Evolutionary conservation across 2,113 vertebrate genomes (phyloP), one percentile per base, ranked within the genome.

Genomic region (Mirza zaza): DNA sequence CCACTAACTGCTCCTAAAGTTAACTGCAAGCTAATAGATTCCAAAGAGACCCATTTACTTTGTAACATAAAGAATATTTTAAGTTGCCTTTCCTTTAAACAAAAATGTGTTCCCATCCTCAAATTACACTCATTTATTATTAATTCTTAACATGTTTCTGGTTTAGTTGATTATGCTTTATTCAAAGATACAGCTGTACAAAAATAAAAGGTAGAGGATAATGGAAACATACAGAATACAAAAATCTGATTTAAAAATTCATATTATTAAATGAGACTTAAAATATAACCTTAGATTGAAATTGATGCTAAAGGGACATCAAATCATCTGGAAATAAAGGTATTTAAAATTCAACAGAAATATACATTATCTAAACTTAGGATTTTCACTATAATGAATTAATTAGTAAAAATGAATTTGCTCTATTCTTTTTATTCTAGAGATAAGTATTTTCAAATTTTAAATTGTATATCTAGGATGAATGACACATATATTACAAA

Each of bases 281-380:
- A 73, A 67, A 42, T 39, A 87, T 67, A 29, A 91, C 21, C 8
- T 68, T 55, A n/a, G 59, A 20, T 23, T 79, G 14, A 70, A 94
- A 86, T 36, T 73, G 5, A 61, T 68, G 13, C 14, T 65, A 18
- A 97, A 90, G 91, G 50, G 70, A 85, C 87, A 87, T 81, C 1
- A 29, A 63, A 84, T 89, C 45, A 87, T 84, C 73, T 90, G 34
- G 6, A 97, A 96, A 97, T 70, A 42, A 90, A 92, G 4, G 8
- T 67, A 84, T 76, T 81, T 55, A 80, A 93, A 90, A n/a, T 57
- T 95, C 29, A 96, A 71, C n/a, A 90, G 25, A 92, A 87, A 93
- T 94, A 57, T 32, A 45, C 1, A 85, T 48, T 48, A 88, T n/a
- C 9, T 93, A 81, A 87, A 87, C 52, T 73, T 94, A 68, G 18